Conservation (phyloP, 2,888 invertebrate genomes). For the Catocala fraxini region DNA sequence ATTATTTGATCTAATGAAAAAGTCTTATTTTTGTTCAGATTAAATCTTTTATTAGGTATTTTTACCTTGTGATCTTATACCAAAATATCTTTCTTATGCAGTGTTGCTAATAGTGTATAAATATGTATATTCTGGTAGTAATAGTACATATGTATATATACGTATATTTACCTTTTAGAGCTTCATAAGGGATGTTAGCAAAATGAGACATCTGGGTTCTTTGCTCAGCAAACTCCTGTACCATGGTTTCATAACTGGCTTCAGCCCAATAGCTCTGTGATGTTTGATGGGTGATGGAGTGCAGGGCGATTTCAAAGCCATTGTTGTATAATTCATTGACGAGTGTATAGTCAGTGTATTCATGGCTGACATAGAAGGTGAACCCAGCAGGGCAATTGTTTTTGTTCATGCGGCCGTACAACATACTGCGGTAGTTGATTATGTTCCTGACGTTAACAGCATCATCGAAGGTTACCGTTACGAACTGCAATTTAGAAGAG, state of each 20-base stretch:
- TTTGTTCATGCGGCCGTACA: slow-evolving; percentile 87
- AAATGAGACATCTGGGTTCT: slow-evolving; percentile 80
- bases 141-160: too few relatives aligned
- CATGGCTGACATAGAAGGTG: slow-evolving; percentile 92
- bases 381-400: slow-evolving; percentile 89
- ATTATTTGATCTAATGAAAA: neutral
- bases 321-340: slow-evolving; percentile 88
- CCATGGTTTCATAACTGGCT: slow-evolving; percentile 82
- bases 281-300: slow-evolving; percentile 89
- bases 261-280: slow-evolving; percentile 88
- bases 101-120: too few relatives aligned
- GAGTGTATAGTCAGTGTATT: slow-evolving; percentile 90
- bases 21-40: too few relatives aligned
- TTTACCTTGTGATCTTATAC: too few relatives aligned
- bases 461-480: slow-evolving; percentile 90
- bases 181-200: slow-evolving; percentile 82
- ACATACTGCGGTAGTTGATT: slow-evolving; percentile 82
- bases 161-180: slow-evolving; percentile 66
- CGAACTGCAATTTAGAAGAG: slow-evolving; percentile 82
- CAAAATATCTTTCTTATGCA: too few relatives aligned
- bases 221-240: slow-evolving; percentile 89
- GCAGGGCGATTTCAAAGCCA: slow-evolving; percentile 90
- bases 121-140: too few relatives aligned
- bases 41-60: too few relatives aligned
- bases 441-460: slow-evolving; percentile 87